A percentile compares a stretch with the other conserved stretches of the same genome.
phyloP scores from a whole-genome alignment of 2,888 invertebrate genomes.

The Tetragonisca angustula region DNA sequence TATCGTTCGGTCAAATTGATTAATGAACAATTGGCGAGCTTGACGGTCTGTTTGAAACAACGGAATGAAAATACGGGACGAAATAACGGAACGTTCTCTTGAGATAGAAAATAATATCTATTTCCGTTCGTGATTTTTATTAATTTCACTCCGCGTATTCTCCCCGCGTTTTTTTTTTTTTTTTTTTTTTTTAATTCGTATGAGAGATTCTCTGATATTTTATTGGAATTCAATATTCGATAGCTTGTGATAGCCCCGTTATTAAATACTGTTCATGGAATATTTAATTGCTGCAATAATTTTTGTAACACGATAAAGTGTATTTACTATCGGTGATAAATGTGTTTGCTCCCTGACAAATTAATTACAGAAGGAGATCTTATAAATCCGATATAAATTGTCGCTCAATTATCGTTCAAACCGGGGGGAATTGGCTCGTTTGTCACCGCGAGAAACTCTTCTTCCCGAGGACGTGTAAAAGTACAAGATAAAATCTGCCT shows the following conservation, averaged over 20 bases:
- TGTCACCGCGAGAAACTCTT: neutral
- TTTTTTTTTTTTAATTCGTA: neutral
- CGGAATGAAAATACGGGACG: too few species aligned
- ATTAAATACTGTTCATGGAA: slow-evolving; percentile 21
- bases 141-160: neutral
- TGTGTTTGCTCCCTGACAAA: neutral
- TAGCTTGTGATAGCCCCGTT: slow-evolving; percentile 11
- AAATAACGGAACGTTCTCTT: neutral
- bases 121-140: neutral
- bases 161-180: neutral
- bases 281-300: slow-evolving; percentile 11
- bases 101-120: neutral
- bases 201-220: slow-evolving; percentile 22
- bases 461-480: neutral
- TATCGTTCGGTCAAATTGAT: neutral
- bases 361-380: neutral
- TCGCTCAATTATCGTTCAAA: neutral
- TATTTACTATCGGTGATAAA: neutral
- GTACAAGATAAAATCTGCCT: neutral
- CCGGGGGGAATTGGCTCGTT: neutral
- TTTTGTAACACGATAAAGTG: neutral
- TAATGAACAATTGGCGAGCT: neutral
- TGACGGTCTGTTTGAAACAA: neutral
- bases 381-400: neutral
- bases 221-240: slow-evolving; percentile 42